phyloP scores from a whole-genome alignment of 2,113 vertebrate genomes.

The Petrocephalus zakoni region DNA sequence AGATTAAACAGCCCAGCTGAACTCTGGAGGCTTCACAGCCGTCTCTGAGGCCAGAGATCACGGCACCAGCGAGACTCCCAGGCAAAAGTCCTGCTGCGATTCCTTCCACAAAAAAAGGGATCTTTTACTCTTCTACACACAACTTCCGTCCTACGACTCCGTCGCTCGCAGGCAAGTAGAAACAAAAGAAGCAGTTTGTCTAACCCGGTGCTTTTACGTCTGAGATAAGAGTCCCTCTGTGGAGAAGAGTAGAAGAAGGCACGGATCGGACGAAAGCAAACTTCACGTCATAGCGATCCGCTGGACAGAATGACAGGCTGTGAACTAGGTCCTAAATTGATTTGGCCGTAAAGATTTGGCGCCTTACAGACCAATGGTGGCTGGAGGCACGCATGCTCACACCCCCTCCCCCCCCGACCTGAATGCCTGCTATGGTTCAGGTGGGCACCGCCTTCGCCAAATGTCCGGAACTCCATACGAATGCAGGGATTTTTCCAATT shows the following conservation, averaged over 20 bases:
- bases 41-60: constrained; percentile 11
- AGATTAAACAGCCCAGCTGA: background rate
- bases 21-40: constrained; percentile 6
- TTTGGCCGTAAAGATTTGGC: background rate
- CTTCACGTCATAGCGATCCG: constrained; percentile 1
- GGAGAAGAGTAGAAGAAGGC: constrained; percentile 52
- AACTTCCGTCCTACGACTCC: background rate
- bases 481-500: background rate
- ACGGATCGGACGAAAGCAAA: constrained; percentile 44
- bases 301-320: background rate
- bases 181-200: background rate
- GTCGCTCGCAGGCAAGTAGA: background rate
- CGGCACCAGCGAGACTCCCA: background rate
- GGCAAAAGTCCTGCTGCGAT: background rate
- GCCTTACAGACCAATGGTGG: background rate
- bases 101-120: background rate
- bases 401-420: background rate
- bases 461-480: background rate
- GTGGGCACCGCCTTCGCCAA: background rate
- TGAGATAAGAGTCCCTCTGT: constrained; percentile 34
- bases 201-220: constrained; percentile 19
- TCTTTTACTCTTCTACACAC: background rate
- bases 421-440: background rate
- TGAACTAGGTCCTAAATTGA: background rate
- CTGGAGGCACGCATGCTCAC: background rate